These are phyloP conservation scores for Drosophila takahashii DNA, from an alignment of 1,140 invertebrate genomes.

Conservation along the genomic window DNA sequence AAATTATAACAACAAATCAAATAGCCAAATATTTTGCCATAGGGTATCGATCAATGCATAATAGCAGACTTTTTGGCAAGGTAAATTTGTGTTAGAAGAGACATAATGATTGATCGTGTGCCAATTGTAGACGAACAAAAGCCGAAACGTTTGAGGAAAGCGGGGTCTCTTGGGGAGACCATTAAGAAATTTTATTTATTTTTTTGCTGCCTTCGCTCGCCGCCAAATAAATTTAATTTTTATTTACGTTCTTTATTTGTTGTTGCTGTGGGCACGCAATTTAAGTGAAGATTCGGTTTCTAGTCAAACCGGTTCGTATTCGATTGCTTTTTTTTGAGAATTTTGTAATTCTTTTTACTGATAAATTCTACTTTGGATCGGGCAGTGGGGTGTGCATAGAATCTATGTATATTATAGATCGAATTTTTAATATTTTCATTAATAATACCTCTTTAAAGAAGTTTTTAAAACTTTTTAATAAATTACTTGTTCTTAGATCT, in stretches of 20 bases:
- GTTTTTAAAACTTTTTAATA: too few relatives aligned
- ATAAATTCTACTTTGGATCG: neutral
- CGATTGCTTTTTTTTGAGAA: neutral
- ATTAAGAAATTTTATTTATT: slow-evolving; percentile 43
- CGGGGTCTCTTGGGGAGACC: slow-evolving; percentile 6
- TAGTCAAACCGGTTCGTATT: slow-evolving; percentile 52
- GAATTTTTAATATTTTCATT: too few relatives aligned
- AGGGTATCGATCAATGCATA: slow-evolving; percentile 25
- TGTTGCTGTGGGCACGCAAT: slow-evolving; percentile 29
- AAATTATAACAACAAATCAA: too few relatives aligned
- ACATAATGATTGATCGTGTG: slow-evolving; percentile 64
- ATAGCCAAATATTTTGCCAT: neutral
- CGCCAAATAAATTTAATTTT: slow-evolving; percentile 43
- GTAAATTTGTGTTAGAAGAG: slow-evolving; percentile 12
- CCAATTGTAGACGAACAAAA: slow-evolving; percentile 30
- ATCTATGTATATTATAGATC: too few relatives aligned
- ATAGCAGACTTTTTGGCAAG: slow-evolving; percentile 6
- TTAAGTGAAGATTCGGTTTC: slow-evolving; percentile 46
- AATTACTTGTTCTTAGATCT: too few relatives aligned
- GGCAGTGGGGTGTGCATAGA: neutral
- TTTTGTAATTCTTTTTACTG: slow-evolving; percentile 22
- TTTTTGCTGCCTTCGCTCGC: slow-evolving; percentile 27
- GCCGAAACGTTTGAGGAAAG: slow-evolving; percentile 1
- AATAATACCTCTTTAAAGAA: too few relatives aligned
- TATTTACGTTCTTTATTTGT: slow-evolving; percentile 32